These are phyloP conservation scores for Tinea pellionella DNA, from an alignment of 2,888 invertebrate genomes.

Conservation along the genomic window DNA sequence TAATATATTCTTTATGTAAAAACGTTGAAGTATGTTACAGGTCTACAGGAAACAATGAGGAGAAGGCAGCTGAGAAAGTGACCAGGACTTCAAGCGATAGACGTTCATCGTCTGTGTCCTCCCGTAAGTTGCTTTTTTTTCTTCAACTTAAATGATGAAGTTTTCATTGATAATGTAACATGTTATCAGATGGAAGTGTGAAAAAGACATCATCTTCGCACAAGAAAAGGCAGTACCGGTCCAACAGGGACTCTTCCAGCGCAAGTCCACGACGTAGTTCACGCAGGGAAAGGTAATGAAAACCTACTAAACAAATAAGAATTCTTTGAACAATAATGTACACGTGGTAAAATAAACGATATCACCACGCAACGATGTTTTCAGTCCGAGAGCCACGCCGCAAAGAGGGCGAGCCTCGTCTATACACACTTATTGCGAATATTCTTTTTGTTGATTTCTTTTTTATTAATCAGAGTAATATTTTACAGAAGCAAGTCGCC, in stretches of 20 bases:
- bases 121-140: conserved; percentile 35
- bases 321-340: too few species aligned
- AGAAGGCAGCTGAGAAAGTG: conserved; percentile 44
- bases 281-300: conserved; percentile 64
- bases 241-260: conserved; percentile 84
- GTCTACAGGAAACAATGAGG: conserved; percentile 30
- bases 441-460: neutral
- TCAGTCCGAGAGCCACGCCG: too few species aligned
- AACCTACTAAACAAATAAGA: too few species aligned
- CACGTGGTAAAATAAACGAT: too few species aligned
- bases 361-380: too few species aligned
- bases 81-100: conserved; percentile 43
- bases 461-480: neutral
- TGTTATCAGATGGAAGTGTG: conserved; percentile 58
- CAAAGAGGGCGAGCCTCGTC: too few species aligned
- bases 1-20: neutral
- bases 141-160: neutral
- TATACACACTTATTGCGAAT: too few species aligned
- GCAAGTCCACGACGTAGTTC: conserved; percentile 60
- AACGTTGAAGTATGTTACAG: neutral
- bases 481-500: conserved; percentile 50
- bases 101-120: conserved; percentile 55
- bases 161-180: neutral
- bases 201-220: conserved; percentile 84
- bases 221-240: conserved; percentile 89